These are phyloP conservation scores for Caenorhabditis sp. DNA, from an alignment of 2,888 invertebrate genomes.

Conservation along the genomic window DNA sequence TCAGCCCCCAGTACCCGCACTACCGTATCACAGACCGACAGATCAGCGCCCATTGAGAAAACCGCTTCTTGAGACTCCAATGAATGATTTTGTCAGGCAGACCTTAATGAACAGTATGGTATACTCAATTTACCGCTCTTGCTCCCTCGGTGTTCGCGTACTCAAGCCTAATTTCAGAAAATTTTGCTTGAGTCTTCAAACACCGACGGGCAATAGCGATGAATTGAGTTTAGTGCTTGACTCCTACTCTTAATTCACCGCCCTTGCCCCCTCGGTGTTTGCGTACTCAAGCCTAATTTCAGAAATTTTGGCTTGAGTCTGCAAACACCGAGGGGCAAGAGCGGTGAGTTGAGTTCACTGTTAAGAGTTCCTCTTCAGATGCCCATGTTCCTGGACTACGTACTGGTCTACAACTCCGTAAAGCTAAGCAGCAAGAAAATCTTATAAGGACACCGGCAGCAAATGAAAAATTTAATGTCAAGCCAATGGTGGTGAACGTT, in stretches of 20 bases:
- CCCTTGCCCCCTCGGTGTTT: no score
- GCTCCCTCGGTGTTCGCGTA: no score
- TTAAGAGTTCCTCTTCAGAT: slow-evolving; percentile 11
- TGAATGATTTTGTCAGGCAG: slow-evolving; percentile 33
- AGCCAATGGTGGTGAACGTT: slow-evolving; percentile 2
- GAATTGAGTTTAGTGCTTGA: no score
- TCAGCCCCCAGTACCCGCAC: slow-evolving; percentile 5
- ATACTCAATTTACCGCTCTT: no score
- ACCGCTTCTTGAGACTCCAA: not conserved
- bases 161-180: no score
- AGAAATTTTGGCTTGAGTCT: no score
- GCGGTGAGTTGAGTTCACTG: no score
- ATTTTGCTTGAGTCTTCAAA: no score
- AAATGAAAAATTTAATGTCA: not conserved
- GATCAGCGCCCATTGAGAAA: slow-evolving; percentile 1
- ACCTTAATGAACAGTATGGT: slow-evolving; percentile 25
- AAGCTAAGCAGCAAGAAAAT: slow-evolving; percentile 21
- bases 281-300: no score
- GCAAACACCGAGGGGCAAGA: no score
- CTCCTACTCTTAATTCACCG: no score
- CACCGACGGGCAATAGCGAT: no score
- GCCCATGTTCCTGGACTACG: slow-evolving; percentile 51
- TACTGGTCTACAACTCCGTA: slow-evolving; percentile 37
- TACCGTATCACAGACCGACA: not conserved
- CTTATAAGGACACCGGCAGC: not conserved